Conservation (phyloP, 2,888 invertebrate genomes). For the Crepidodera aurea region DNA sequence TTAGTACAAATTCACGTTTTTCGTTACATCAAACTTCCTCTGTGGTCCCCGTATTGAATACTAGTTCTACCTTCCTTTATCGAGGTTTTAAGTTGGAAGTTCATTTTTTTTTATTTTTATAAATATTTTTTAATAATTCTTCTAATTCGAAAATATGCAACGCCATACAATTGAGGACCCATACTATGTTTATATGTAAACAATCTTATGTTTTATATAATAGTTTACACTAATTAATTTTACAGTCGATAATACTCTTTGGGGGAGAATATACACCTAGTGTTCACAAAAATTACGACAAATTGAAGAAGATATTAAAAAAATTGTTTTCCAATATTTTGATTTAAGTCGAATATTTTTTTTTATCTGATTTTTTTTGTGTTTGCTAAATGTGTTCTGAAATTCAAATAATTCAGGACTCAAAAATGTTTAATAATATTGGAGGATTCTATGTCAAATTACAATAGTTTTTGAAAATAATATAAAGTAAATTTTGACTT, state of each 20-base stretch:
- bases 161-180: neutral
- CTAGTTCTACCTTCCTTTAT: no score
- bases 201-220: slow-evolving; percentile 16
- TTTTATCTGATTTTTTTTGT: neutral
- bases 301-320: neutral
- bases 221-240: slow-evolving; percentile 22
- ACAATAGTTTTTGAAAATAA: no score
- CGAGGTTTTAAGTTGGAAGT: no score
- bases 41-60: no score
- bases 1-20: no score
- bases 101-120: neutral
- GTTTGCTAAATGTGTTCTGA: neutral
- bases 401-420: no score
- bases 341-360: neutral
- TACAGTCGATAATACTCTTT: slow-evolving; percentile 7
- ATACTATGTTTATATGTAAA: neutral
- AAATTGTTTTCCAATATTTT: neutral
- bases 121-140: neutral
- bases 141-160: neutral
- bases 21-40: no score
- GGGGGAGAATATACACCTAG: neutral
- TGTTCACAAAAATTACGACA: neutral
- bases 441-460: no score
- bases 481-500: no score
- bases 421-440: no score